These are phyloP conservation scores for Oedothorax gibbosus DNA, from an alignment of 1,140 invertebrate genomes.

Conservation along the genomic window DNA sequence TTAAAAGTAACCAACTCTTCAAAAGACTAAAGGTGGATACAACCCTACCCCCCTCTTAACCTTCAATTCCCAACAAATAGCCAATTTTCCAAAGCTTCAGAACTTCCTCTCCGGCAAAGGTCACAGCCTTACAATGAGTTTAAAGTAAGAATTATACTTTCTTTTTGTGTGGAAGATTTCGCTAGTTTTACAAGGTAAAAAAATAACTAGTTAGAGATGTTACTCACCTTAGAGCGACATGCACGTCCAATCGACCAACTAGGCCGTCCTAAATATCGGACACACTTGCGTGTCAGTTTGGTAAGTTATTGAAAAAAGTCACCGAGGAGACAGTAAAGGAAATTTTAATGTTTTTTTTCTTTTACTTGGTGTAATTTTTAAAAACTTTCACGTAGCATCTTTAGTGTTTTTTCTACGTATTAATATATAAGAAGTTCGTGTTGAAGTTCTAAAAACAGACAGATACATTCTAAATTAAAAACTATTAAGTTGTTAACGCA, in stretches of 20 bases:
- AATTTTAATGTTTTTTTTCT: conserved; percentile 22
- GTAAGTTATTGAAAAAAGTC: conserved; percentile 2
- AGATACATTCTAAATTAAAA: too few relatives aligned
- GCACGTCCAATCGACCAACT: conserved; percentile 10
- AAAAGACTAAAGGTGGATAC: too few relatives aligned
- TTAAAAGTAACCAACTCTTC: too few relatives aligned
- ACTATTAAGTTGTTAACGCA: too few relatives aligned
- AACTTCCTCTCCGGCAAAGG: conserved; percentile 13
- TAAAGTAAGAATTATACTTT: not conserved
- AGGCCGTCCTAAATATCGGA: conserved; percentile 25
- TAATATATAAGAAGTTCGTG: too few relatives aligned
- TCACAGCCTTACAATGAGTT: conserved; percentile 16
- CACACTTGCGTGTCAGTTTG: not conserved
- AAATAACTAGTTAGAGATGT: too few relatives aligned
- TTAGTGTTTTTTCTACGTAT: not conserved
- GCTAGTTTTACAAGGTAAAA: too few relatives aligned
- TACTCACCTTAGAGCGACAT: conserved; percentile 12
- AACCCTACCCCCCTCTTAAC: too few relatives aligned
- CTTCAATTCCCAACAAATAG: too few relatives aligned
- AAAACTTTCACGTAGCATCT: conserved; percentile 1
- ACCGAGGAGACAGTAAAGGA: conserved; percentile 3
- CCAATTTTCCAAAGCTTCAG: not conserved
- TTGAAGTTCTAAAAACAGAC: too few relatives aligned
- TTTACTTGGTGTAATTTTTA: not conserved
- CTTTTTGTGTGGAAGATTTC: too few relatives aligned